A percentile compares a stretch with the other conserved stretches of the same genome.
These are phyloP conservation scores for Torymus tubicola DNA, from an alignment of 2,888 invertebrate genomes.

Conservation along the genomic window DNA sequence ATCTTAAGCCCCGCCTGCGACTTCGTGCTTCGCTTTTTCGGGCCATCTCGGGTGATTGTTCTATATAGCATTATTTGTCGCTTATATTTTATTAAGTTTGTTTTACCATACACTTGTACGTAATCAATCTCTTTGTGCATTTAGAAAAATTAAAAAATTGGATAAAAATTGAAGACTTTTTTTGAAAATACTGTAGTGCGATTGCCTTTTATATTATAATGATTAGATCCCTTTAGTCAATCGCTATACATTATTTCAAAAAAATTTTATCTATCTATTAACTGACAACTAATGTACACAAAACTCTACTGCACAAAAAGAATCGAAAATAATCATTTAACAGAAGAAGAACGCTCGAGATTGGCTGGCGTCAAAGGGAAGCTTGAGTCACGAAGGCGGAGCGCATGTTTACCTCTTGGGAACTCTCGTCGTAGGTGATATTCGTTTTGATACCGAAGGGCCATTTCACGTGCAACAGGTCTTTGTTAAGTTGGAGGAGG, in stretches of 20 bases:
- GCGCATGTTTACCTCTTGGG: slow-evolving; percentile 90
- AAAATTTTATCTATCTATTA: slow-evolving; percentile 4
- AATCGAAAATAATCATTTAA: too few species aligned
- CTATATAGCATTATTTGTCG: too few species aligned
- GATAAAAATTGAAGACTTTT: too few species aligned
- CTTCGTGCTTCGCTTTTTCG: slow-evolving; percentile 53
- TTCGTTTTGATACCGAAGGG: slow-evolving; percentile 96
- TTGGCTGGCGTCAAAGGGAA: slow-evolving; percentile 33
- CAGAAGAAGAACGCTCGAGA: not conserved
- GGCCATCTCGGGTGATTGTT: slow-evolving; percentile 11
- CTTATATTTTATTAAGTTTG: not conserved
- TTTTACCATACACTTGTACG: not conserved
- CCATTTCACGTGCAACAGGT: slow-evolving; percentile 96
- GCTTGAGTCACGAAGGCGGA: slow-evolving; percentile 53
- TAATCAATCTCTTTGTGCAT: too few species aligned
- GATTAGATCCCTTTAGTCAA: not conserved
- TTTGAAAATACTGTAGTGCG: too few species aligned
- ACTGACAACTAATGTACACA: not conserved
- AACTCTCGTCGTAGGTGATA: slow-evolving; percentile 92
- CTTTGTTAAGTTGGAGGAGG: slow-evolving; percentile 98
- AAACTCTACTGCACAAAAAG: too few species aligned
- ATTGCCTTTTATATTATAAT: too few species aligned
- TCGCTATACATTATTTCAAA: not conserved
- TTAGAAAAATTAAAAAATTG: too few species aligned
- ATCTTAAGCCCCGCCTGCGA: slow-evolving; percentile 62